Evolutionary conservation across 2,113 vertebrate genomes (phyloP).

Genomic region (Grammatotria lemairii): DNA sequence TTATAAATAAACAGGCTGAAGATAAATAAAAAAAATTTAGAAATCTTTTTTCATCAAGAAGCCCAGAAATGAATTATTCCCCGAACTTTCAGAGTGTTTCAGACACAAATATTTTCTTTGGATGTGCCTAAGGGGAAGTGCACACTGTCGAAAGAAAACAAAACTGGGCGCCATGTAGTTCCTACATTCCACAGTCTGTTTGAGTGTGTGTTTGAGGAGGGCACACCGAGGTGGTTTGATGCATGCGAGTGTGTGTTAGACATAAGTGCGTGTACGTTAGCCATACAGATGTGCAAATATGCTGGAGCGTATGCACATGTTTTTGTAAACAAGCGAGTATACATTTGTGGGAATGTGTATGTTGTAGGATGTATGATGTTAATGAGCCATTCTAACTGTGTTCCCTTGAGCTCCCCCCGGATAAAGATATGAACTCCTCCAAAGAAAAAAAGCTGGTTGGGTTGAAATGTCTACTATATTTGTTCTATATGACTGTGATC

Average conservation of each 20-base stretch:
- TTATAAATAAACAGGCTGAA: not conserved
- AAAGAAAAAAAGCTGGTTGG: not conserved
- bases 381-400: not conserved
- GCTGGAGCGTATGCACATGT: not conserved
- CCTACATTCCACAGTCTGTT: conserved; percentile 48
- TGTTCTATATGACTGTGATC: not conserved
- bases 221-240: not conserved
- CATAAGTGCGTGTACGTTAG: not conserved
- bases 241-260: not conserved
- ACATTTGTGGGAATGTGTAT: not conserved
- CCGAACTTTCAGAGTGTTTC: conserved; percentile 18
- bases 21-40: not conserved
- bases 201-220: not conserved
- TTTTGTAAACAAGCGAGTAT: not conserved
- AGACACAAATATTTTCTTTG: conserved; percentile 66
- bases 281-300: not conserved
- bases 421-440: not conserved
- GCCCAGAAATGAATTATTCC: conserved; percentile 34
- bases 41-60: conserved; percentile 10
- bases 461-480: not conserved
- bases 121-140: conserved; percentile 40
- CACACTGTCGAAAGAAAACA: conserved; percentile 46
- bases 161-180: conserved; percentile 44
- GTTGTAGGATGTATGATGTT: not conserved
- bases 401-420: not conserved